Conservation (phyloP, 2,888 invertebrate genomes). For the Anoplius nigerrimus region DNA sequence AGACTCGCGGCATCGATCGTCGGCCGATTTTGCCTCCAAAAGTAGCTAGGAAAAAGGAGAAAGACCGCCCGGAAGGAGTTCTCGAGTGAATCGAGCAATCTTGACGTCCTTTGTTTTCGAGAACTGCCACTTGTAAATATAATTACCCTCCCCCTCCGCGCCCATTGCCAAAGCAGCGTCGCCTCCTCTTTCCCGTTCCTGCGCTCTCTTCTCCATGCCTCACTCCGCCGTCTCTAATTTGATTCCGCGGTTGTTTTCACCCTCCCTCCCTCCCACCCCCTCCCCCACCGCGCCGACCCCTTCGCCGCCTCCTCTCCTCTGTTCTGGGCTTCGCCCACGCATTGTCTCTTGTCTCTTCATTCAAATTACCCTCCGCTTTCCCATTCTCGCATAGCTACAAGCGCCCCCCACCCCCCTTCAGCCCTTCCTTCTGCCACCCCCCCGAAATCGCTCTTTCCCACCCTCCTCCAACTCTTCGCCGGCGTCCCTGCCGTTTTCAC, state of each 20-base stretch:
- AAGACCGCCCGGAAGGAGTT: constrained; percentile 54
- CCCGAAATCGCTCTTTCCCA: neutral
- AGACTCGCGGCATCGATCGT: constrained; percentile 30
- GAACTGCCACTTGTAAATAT: constrained; percentile 74
- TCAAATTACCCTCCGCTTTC: constrained; percentile 72
- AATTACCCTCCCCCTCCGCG: constrained; percentile 63
- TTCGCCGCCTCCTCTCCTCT: constrained; percentile 35
- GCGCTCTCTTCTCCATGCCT: constrained; percentile 23
- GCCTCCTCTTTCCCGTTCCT: constrained; percentile 24
- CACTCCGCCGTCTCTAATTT: constrained; percentile 67
- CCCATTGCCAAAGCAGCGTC: constrained; percentile 7
- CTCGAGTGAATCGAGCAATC: constrained; percentile 73
- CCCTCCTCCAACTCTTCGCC: constrained; percentile 28
- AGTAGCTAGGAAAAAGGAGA: constrained; percentile 13
- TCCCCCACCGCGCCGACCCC: constrained; percentile 28
- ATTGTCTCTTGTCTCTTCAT: constrained; percentile 75
- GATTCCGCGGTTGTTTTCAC: constrained; percentile 74
- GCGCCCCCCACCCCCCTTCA: constrained; percentile 37
- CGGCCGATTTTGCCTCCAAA: constrained; percentile 29
- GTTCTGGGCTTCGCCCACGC: constrained; percentile 62
- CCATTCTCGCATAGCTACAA: constrained; percentile 59
- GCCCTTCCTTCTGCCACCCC: constrained; percentile 27
- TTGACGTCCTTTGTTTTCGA: constrained; percentile 71
- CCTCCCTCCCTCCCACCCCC: constrained; percentile 42
- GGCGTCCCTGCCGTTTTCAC: constrained; percentile 59